A percentile compares a stretch with the other conserved stretches of the same genome.
Conservation (phyloP, 1,140 invertebrate species). For the Diabrotica undecimpunctata region DNA sequence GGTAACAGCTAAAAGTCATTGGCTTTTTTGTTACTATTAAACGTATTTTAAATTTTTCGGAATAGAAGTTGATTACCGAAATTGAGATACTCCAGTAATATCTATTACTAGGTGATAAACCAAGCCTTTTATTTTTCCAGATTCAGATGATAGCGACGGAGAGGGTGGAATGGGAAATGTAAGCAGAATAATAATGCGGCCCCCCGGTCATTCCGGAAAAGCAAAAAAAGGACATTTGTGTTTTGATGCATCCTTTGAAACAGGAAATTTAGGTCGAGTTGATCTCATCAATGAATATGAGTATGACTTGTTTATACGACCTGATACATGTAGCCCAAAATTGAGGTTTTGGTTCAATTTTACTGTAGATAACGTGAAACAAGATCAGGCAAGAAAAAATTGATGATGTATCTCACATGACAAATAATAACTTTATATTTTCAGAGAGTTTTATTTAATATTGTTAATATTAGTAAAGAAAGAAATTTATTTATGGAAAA, state of each 20-base stretch:
- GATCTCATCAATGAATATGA: conserved; percentile 92
- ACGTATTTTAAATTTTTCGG: background rate
- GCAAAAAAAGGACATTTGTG: conserved; percentile 91
- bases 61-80: too few relatives aligned
- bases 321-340: conserved; percentile 92
- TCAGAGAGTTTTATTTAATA: conserved; percentile 93
- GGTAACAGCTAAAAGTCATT: background rate
- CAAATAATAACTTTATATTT: conserved; percentile 40
- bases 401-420: background rate
- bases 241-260: conserved; percentile 97
- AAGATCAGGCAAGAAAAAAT: conserved; percentile 69
- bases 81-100: background rate
- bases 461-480: conserved; percentile 94
- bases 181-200: conserved; percentile 85
- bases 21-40: background rate
- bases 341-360: conserved; percentile 97
- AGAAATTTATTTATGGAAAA: conserved; percentile 84
- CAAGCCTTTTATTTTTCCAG: conserved; percentile 50
- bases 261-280: conserved; percentile 92
- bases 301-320: conserved; percentile 94
- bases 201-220: conserved; percentile 91
- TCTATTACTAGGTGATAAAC: background rate
- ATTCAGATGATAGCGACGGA: conserved; percentile 92
- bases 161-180: conserved; percentile 94
- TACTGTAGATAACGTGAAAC: conserved; percentile 91